Evolutionary conservation across 1,140 invertebrate genomes (phyloP).

Genomic region (Lutraria rhynchaena): DNA sequence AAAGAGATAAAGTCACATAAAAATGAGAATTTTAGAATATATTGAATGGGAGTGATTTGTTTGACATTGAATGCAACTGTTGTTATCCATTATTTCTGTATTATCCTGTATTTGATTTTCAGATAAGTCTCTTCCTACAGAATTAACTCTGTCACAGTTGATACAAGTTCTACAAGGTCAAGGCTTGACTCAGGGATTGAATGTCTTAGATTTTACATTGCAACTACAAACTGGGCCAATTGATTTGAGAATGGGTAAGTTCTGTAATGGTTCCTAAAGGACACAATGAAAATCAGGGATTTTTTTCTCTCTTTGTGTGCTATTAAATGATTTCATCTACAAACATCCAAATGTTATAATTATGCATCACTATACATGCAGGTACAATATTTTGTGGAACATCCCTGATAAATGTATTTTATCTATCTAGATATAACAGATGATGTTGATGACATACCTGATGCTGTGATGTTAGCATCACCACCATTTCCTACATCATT

Average conservation of each 20-base stretch:
- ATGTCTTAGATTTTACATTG: slow-evolving; percentile 81
- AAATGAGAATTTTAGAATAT: no score
- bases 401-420: background rate
- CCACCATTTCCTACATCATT: slow-evolving; percentile 86
- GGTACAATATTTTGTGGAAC: background rate
- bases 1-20: no score
- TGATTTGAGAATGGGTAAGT: slow-evolving; percentile 29
- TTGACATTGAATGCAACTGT: no score
- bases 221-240: slow-evolving; percentile 45
- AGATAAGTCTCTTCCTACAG: slow-evolving; percentile 83
- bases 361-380: background rate
- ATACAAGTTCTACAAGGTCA: slow-evolving; percentile 84
- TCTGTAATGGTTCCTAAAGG: no score
- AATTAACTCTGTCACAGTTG: slow-evolving; percentile 86
- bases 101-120: slow-evolving; percentile 44
- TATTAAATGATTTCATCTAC: no score
- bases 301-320: no score
- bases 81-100: no score
- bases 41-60: no score
- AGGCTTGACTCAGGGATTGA: slow-evolving; percentile 84
- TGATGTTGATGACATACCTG: slow-evolving; percentile 67
- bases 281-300: no score
- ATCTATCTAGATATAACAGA: slow-evolving; percentile 51
- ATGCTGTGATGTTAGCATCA: slow-evolving; percentile 68
- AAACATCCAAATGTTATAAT: background rate